A percentile compares a stretch with the other conserved stretches of the same genome.
Evolutionary conservation across 2,888 invertebrate species (phyloP).

Genomic region (Ischnus inquisitorius): DNA sequence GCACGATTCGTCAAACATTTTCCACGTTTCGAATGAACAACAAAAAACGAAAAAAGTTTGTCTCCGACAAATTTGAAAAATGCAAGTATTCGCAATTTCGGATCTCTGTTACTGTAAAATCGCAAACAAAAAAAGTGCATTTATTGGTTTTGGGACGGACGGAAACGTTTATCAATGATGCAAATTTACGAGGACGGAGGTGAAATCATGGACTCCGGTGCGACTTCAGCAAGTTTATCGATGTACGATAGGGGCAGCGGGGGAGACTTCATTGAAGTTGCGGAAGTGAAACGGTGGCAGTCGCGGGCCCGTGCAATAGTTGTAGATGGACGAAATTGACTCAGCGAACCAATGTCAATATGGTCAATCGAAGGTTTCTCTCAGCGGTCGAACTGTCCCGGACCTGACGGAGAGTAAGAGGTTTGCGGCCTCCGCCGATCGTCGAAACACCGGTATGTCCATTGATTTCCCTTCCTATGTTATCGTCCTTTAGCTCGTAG

Average conservation of each 20-base stretch:
- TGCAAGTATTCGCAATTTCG: no score
- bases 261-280: not conserved
- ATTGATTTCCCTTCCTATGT: not conserved
- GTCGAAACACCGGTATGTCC: constrained; percentile 1
- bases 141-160: no score
- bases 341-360: constrained; percentile 40
- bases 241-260: not conserved
- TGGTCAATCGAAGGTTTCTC: constrained; percentile 30
- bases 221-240: not conserved
- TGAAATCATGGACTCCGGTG: not conserved
- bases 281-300: not conserved
- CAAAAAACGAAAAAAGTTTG: no score
- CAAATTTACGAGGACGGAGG: not conserved
- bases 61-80: no score
- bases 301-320: not conserved
- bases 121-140: no score
- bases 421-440: not conserved
- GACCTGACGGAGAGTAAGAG: not conserved
- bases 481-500: not conserved
- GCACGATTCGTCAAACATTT: no score
- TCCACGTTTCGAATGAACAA: no score
- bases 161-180: no score
- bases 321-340: constrained; percentile 34
- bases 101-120: no score
- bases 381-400: not conserved